Evolutionary conservation across 2,797 vertebrate genomes (phyloP), one percentile per base, ranked within the genome.

Genomic region (Galago senegalensis): DNA sequence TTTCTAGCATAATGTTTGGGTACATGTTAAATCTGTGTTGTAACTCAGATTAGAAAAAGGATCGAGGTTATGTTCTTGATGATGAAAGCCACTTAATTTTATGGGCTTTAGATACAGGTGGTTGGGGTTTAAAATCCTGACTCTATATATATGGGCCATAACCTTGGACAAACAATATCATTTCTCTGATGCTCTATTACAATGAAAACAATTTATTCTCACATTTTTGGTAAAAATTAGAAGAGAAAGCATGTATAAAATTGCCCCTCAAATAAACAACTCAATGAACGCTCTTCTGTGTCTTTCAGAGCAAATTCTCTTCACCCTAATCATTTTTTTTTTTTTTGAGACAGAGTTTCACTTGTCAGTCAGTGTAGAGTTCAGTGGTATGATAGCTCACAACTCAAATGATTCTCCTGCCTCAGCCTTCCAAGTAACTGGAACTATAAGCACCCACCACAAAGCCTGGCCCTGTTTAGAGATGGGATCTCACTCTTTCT

Each of bases 181-280:
- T 83, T 89, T 89, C 53, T 76, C 25, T 69, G 53, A 89, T 27
- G 5, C 21, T 56, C 25, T 56, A 73, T 61, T 72, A 88, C 84
- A 92, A 85, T n/a, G 25, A 75, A 8, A 79, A 53, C 37, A 76
- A 89, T 69, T 92, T 69, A 79, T 90, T 90, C 12, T 58, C 31
- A 31, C 6, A 87, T 88, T 70, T 87, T 58, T 29, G 18, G 4
- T 40, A 92, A 84, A 67, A 70, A 69, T 83, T 92, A 56, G 3
- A 83, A 77, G 11, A 69, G 6, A 70, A 70, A 37, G 7, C 3
- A 49, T 25, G 23, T 16, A 60, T 29, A 58, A 72, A 91, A 95
- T 53, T 76, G 4, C 17, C 20, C 13, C 95, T 4, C 63, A 89
- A 76, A 84, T 25, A 82, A 49, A 53, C 12, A 87, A 46, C 1